Percentiles rank a stretch among this genome's conserved stretches.
Evolutionary conservation across 2,888 invertebrate species (phyloP).

Genomic region (Phyllotreta striolata): DNA sequence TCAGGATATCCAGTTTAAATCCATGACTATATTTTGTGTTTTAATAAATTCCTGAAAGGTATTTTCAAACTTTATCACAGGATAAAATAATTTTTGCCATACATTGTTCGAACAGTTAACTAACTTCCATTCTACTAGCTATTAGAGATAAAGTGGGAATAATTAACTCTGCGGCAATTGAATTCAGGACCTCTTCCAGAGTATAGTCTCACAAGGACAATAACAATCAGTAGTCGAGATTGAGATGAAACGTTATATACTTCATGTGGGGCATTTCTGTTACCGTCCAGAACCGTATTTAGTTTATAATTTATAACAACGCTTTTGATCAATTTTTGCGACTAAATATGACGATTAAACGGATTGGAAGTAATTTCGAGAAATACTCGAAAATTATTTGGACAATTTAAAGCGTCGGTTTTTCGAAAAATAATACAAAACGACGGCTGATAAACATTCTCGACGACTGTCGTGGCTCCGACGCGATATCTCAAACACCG

Average conservation of each 20-base stretch:
- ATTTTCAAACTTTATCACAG: too few relatives aligned
- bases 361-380: background rate
- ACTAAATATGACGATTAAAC: background rate
- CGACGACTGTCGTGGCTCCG: constrained; percentile 21
- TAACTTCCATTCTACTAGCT: constrained; percentile 11
- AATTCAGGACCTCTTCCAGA: constrained; percentile 14
- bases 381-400: constrained; percentile 29
- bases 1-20: too few relatives aligned
- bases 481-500: constrained; percentile 27
- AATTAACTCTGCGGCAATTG: constrained; percentile 20
- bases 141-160: constrained; percentile 16
- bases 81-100: too few relatives aligned
- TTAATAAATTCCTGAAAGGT: too few relatives aligned
- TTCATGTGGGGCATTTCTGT: too few relatives aligned
- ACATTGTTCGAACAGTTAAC: background rate
- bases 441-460: constrained; percentile 26
- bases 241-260: too few relatives aligned
- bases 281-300: too few relatives aligned
- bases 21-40: too few relatives aligned
- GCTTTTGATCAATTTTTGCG: too few relatives aligned
- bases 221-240: constrained; percentile 13
- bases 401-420: constrained; percentile 28
- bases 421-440: constrained; percentile 23
- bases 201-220: constrained; percentile 11
- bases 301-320: too few relatives aligned